Evolutionary conservation across 2,888 invertebrate genomes (phyloP).

Genomic region (Piscicola geometra): DNA sequence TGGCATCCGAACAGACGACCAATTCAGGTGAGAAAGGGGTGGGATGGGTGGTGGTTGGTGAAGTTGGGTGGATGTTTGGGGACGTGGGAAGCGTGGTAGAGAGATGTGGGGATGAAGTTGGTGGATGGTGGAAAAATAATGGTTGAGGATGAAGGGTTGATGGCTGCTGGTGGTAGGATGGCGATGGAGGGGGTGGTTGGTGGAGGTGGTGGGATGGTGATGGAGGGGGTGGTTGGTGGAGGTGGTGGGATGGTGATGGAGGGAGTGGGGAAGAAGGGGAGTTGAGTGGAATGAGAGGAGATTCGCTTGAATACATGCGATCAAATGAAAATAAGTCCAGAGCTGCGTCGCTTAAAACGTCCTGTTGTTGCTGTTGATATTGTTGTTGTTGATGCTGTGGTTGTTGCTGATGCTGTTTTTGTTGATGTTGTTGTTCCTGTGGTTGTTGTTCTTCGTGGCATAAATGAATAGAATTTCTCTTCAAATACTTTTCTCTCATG

Average conservation of each 20-base stretch:
- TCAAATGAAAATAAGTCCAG: conserved; percentile 29
- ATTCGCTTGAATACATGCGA: conserved; percentile 29
- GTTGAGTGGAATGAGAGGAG: background rate
- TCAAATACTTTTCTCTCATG: conserved; percentile 6
- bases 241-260: too few species aligned
- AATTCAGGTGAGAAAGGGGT: conserved; percentile 9
- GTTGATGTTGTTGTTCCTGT: background rate
- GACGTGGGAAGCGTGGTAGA: too few species aligned
- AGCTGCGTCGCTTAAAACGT: conserved; percentile 25
- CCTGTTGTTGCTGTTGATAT: background rate
- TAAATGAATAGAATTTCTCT: conserved; percentile 4
- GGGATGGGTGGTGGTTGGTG: background rate
- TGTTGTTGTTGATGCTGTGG: conserved; percentile 2
- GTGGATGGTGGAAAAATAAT: too few species aligned
- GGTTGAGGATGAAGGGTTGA: background rate
- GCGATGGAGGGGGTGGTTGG: background rate
- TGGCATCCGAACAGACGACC: background rate
- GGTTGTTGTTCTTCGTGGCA: background rate
- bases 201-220: too few species aligned
- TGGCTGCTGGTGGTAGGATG: background rate
- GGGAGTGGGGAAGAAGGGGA: background rate
- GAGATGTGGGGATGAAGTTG: too few species aligned
- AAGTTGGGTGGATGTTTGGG: too few species aligned
- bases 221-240: background rate
- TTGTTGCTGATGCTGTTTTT: conserved; percentile 11